Percentiles rank a stretch among this genome's conserved stretches.
These are phyloP conservation scores for Harpagus bidentatus DNA, from an alignment of 2,113 vertebrate genomes.

Conservation along the genomic window DNA sequence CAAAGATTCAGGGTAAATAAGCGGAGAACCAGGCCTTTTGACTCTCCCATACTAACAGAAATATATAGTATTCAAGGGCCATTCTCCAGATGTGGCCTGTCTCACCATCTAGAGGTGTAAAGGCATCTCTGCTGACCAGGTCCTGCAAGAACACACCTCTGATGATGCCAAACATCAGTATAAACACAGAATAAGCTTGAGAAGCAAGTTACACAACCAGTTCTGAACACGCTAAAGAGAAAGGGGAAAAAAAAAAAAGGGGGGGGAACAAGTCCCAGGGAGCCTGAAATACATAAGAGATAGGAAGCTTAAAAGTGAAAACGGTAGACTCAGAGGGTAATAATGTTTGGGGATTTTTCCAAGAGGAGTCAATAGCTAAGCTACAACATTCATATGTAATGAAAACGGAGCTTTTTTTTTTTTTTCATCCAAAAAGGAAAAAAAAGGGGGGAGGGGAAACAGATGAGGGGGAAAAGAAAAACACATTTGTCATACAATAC, in stretches of 20 bases:
- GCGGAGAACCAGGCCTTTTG: neutral
- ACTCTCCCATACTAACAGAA: neutral
- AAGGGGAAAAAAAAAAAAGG: too few species aligned
- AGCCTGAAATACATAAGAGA: neutral
- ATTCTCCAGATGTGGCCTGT: neutral
- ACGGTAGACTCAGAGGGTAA: neutral
- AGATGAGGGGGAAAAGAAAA: constrained; percentile 36
- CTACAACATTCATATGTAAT: neutral
- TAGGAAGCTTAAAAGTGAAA: neutral
- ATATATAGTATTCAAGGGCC: rapidly evolving
- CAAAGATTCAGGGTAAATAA: too few species aligned
- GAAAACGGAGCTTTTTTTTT: neutral
- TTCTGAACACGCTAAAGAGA: neutral
- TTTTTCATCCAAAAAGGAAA: neutral
- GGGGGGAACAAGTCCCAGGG: neutral
- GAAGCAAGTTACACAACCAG: neutral
- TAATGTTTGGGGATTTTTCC: neutral
- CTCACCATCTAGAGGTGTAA: neutral
- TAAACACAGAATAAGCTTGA: neutral
- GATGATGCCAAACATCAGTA: too few species aligned
- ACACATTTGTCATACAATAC: constrained; percentile 21
- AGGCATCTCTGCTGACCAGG: neutral
- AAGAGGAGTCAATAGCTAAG: neutral
- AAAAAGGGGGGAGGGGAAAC: neutral
- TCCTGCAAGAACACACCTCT: neutral